phyloP scores from a whole-genome alignment of 1,140 invertebrate species.

The Drosophila malerkotliana region DNA sequence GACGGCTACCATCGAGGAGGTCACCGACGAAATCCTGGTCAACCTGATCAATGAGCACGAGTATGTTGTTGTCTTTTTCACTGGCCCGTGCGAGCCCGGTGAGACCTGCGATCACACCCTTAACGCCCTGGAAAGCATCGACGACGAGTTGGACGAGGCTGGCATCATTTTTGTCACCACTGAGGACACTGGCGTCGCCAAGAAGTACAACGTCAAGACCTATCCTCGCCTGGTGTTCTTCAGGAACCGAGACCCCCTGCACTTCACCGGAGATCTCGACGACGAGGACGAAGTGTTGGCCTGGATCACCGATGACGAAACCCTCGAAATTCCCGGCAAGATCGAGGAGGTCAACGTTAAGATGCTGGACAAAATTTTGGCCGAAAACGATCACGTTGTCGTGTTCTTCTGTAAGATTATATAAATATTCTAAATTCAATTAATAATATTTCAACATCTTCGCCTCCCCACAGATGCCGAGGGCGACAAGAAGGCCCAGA shows the following conservation, averaged over 20 bases:
- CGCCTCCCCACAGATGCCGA: slow-evolving; percentile 89
- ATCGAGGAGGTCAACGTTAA: slow-evolving; percentile 96
- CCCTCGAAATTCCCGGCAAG: slow-evolving; percentile 94
- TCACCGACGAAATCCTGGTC: slow-evolving; percentile 95
- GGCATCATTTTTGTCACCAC: slow-evolving; percentile 97
- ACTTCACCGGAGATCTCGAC: slow-evolving; percentile 90
- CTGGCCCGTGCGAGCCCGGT: slow-evolving; percentile 94
- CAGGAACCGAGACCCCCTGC: slow-evolving; percentile 93
- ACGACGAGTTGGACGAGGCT: slow-evolving; percentile 96
- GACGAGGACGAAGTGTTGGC: slow-evolving; percentile 95
- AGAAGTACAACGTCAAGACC: slow-evolving; percentile 92
- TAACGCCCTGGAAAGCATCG: slow-evolving; percentile 95
- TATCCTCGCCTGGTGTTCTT: slow-evolving; percentile 96
- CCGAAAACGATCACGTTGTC: slow-evolving; percentile 94
- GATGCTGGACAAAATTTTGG: slow-evolving; percentile 96
- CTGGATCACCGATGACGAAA: slow-evolving; percentile 96
- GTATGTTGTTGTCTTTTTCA: slow-evolving; percentile 97
- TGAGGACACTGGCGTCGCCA: slow-evolving; percentile 91
- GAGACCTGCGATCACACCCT: slow-evolving; percentile 93
- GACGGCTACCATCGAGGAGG: slow-evolving; percentile 96
- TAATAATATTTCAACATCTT: slow-evolving; percentile 6
- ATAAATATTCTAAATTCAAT: not conserved
- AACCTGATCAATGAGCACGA: slow-evolving; percentile 95
- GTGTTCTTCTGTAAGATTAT: slow-evolving; percentile 95
- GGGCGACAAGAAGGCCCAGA: slow-evolving; percentile 94